phyloP scores from a whole-genome alignment of 2,888 invertebrate genomes.

The Hypercompe scribonia region DNA sequence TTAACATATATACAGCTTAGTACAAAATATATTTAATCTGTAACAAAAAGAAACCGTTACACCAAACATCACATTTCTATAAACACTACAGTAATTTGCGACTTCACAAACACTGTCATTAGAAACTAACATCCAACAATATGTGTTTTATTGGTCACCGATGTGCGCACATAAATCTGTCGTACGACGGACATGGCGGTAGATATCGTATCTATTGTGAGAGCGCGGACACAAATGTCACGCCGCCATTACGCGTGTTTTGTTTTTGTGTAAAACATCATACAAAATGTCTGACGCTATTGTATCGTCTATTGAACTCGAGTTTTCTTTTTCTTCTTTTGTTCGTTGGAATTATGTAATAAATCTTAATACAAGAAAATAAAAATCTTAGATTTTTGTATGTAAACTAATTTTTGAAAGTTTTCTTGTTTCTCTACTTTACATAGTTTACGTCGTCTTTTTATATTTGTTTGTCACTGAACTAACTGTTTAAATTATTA shows the following conservation, averaged over 20 bases:
- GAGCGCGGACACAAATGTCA: constrained; percentile 38
- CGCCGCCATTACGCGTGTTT: neutral
- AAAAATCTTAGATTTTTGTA: too few species aligned
- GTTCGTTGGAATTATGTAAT: too few species aligned
- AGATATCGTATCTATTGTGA: constrained; percentile 32
- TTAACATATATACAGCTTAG: too few species aligned
- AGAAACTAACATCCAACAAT: constrained; percentile 4
- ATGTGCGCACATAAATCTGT: constrained; percentile 42
- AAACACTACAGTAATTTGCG: neutral
- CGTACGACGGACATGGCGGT: constrained; percentile 28
- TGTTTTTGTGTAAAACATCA: constrained; percentile 1
- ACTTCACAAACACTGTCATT: neutral
- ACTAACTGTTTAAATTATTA: too few species aligned
- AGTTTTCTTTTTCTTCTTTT: too few species aligned
- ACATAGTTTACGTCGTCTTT: too few species aligned
- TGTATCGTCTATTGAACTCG: neutral
- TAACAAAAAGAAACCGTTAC: neutral
- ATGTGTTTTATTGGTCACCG: neutral
- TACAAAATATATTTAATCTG: neutral
- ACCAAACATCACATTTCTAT: neutral
- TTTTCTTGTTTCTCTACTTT: too few species aligned
- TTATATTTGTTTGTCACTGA: too few species aligned
- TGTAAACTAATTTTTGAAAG: too few species aligned
- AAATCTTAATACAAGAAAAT: too few species aligned
- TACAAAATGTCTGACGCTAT: neutral